A percentile compares a stretch with the other conserved stretches of the same genome.
phyloP scores from a whole-genome alignment of 2,888 invertebrate species.

The Mesopsocus fuscifrons region DNA sequence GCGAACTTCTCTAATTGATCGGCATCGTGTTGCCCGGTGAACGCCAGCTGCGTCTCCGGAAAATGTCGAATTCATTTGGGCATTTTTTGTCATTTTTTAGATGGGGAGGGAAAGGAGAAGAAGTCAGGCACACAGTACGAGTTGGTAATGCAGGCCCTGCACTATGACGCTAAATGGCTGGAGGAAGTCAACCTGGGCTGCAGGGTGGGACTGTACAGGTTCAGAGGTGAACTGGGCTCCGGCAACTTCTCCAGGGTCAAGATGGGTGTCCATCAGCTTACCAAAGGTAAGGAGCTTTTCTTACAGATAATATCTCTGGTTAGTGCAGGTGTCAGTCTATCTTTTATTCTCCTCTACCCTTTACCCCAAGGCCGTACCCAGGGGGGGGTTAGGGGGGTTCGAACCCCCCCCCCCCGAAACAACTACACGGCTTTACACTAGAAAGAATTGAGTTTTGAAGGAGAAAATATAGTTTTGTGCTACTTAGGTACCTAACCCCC shows the following conservation, averaged over 20 bases:
- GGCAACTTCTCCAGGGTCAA: conserved; percentile 68
- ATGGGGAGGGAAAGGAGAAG: neutral
- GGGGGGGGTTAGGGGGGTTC: too few relatives aligned
- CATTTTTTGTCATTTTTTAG: conserved; percentile 6
- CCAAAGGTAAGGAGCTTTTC: conserved; percentile 35
- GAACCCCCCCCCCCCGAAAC: too few relatives aligned
- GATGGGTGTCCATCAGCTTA: conserved; percentile 50
- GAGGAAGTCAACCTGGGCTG: conserved; percentile 47
- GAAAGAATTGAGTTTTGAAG: too few relatives aligned
- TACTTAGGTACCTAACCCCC: too few relatives aligned
- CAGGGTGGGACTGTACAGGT: conserved; percentile 52
- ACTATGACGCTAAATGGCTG: conserved; percentile 32
- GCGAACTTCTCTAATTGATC: too few relatives aligned
- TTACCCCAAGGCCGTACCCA: too few relatives aligned
- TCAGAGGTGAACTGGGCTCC: conserved; percentile 52
- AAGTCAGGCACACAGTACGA: conserved; percentile 25
- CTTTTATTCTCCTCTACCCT: neutral
- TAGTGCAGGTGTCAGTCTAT: neutral
- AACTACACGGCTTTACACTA: too few relatives aligned
- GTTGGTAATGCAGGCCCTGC: conserved; percentile 30
- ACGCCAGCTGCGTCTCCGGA: too few relatives aligned
- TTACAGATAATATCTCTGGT: neutral
- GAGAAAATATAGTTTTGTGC: too few relatives aligned
- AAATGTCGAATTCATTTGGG: neutral
- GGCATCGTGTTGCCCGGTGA: too few relatives aligned